phyloP scores from a whole-genome alignment of 35 echinoderm and acorn worm genomes.

The Ophiothrix spiculata region DNA sequence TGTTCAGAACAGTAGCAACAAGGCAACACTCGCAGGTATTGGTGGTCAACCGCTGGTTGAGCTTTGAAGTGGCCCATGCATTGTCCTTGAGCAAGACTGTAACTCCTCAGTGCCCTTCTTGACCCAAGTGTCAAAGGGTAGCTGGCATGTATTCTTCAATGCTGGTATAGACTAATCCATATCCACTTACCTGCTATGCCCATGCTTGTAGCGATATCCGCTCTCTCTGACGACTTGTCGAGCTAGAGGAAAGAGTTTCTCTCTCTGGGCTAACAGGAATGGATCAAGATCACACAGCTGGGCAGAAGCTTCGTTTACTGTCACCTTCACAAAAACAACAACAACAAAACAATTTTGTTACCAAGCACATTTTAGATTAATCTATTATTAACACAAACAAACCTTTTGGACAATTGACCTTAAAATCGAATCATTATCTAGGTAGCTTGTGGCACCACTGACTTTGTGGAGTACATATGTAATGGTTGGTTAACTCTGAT shows the following conservation, averaged over 20 bases:
- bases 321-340: slow-evolving; percentile 45
- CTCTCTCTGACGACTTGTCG: slow-evolving; percentile 93
- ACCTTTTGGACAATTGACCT: no score
- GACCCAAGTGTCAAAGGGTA: no score
- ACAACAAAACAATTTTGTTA: no score
- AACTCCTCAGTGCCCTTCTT: no score
- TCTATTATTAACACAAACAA: no score
- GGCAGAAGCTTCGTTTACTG: slow-evolving; percentile 91
- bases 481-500: no score
- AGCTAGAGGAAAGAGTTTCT: slow-evolving; percentile 87
- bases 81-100: no score
- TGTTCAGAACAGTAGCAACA: not conserved
- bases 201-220: slow-evolving; percentile 95
- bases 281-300: slow-evolving; percentile 87
- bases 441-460: not conserved
- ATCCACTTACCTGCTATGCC: slow-evolving; percentile 90
- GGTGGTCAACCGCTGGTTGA: no score
- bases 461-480: not conserved
- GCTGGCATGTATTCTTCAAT: not conserved
- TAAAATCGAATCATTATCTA: no score
- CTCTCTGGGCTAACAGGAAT: slow-evolving; percentile 73
- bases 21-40: not conserved
- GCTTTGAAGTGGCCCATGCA: no score
- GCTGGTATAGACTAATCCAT: not conserved
- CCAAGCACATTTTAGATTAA: no score